Evolutionary conservation across 2,797 vertebrate genomes (phyloP), one percentile per base, ranked within the genome.

Genomic region (Acomys russatus): DNA sequence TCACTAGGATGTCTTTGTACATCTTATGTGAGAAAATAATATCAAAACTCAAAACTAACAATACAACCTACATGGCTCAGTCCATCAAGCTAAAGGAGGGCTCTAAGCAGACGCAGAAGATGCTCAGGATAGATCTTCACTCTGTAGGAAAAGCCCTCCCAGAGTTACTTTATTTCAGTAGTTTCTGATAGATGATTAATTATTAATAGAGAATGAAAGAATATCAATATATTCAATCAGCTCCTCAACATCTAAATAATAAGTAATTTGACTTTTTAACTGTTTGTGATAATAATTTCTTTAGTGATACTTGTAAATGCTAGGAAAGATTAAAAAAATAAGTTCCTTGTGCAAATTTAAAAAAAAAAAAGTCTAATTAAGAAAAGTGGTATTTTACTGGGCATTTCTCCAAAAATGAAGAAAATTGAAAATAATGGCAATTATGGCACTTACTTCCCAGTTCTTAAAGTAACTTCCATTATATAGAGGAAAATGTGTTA

Each of bases 381-480:
- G 22, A 92, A 95, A 95, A 85, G 14, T 8, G 54, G 90, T 8
- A 61, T 71, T 79, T 35, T 54, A 92, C 17, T 95, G 23, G 77
- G 49, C n/a, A 80, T 88, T 76, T 88, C 14, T 30, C 20, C 6
- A 20, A 68, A 59, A 63, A 59, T 1, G 56, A 73, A 78, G 0
- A 3, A 92, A 92, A 88, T 25, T 20, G 9, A 95, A 96, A 94
- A 77, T 82, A 77, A 89, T 38, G 76, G 38, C 10, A 89, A 92
- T 56, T 94, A 68, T 30, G 14, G 61, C 15, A 44, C 15, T 96
- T 63, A 35, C 25, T 54, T 87, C 51, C 18, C 28, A 85, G 7
- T 54, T 92, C n/a, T 95, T 96, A 77, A 70, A 93, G 86, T 92
- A 87, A 80, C 68, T 89, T 86, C 68, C 22, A 93, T 86, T 88